phyloP scores from a whole-genome alignment of 2,113 vertebrate genomes.

The Pithys albifrons region DNA sequence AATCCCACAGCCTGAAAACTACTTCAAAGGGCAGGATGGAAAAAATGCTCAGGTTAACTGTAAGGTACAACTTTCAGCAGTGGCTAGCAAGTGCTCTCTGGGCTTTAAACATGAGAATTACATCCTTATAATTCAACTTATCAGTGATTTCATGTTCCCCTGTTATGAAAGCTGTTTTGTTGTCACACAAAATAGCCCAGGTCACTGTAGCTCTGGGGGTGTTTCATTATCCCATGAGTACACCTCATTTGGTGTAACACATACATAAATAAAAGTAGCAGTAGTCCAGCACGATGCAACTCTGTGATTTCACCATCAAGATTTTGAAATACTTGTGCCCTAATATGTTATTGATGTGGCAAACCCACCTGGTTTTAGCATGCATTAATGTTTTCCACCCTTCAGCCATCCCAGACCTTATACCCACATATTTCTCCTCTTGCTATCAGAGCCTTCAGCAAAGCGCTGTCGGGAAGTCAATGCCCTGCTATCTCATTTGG shows the following conservation, averaged over 20 bases:
- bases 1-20: not conserved
- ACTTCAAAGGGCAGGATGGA: not conserved
- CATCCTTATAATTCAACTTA: not conserved
- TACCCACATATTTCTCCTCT: not conserved
- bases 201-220: not conserved
- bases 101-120: not conserved
- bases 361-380: not conserved
- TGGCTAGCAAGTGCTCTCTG: not conserved
- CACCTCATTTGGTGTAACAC: not conserved
- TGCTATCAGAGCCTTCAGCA: not conserved
- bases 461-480: not conserved
- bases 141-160: fast-evolving
- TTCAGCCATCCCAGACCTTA: not conserved
- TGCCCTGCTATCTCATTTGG: conserved; percentile 5
- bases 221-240: not conserved
- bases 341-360: not conserved
- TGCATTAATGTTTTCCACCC: not conserved
- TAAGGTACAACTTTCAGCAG: not conserved
- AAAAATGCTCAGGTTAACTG: not conserved
- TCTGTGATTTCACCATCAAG: not conserved
- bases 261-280: not conserved
- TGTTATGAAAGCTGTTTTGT: not conserved
- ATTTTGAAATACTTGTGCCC: not conserved
- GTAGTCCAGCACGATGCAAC: not conserved
- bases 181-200: not conserved